Base-by-base conservation (phyloP, 2,113 vertebrate species). In the Pedetes capensis region DNA sequence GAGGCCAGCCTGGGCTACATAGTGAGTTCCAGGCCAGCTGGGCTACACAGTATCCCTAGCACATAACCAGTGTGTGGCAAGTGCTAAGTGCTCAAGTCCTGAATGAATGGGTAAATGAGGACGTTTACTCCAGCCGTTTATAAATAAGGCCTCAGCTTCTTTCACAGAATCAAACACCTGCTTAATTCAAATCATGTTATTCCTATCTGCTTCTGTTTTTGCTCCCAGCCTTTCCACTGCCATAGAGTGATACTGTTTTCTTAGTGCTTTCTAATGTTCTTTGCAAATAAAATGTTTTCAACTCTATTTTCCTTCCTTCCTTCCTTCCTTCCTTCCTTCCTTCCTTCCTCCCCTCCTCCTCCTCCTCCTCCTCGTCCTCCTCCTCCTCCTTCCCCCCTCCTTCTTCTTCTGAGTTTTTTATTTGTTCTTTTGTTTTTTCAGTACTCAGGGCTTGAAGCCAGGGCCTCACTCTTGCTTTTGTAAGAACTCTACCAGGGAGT, bases 271-370 rank as follows among this genome's bases (percentile, higher is more conserved):
- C 53, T 18, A 89, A 3, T 91, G 69, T 94, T 91, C 25, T 89
- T 66, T 94, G 64, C 42, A 74, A 92, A 51, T 47, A 88, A 82
- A 92, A 69, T 39, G 6, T 91, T 78, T 84, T 86, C 22, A 91
- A 75, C 18, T 47, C 27, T 71, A n/a, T n/a, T n/a, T n/a, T n/a
- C n/a, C n/a, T n/a, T n/a, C n/a, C n/a, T n/a, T n/a, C n/a, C n/a
- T n/a, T n/a, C n/a, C n/a, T n/a, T n/a, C n/a, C n/a, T n/a, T n/a
- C n/a, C n/a, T n/a, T n/a, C n/a, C n/a, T n/a, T n/a, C n/a, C n/a
- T n/a, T n/a, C n/a, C n/a, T n/a, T n/a, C n/a, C n/a, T n/a, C n/a
- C n/a, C n/a, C n/a, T n/a, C n/a, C n/a, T n/a, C n/a, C n/a, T n/a
- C n/a, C n/a, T n/a, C n/a, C n/a, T n/a, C n/a, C n/a, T n/a, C n/a